phyloP scores from a whole-genome alignment of 2,888 invertebrate species.

The Opisthograptis luteolata region DNA sequence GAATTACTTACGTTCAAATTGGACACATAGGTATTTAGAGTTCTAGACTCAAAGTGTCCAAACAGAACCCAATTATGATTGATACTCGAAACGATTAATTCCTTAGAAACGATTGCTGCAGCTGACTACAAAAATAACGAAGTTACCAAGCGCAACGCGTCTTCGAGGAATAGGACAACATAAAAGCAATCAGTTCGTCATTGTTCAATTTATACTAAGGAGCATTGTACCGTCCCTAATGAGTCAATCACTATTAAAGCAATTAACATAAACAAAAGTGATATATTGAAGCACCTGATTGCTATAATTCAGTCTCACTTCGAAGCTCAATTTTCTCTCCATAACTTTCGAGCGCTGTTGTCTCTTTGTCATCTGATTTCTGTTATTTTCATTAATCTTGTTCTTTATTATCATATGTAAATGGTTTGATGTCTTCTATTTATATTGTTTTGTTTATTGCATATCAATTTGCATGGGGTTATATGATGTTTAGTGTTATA shows the following conservation, averaged over 20 bases:
- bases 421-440: constrained; percentile 30
- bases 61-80: too few species aligned
- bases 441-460: not conserved
- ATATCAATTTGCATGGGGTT: not conserved
- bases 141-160: too few species aligned
- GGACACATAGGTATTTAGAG: too few species aligned
- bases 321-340: constrained; percentile 50
- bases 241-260: constrained; percentile 6
- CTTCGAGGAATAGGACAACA: not conserved
- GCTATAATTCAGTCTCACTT: constrained; percentile 53
- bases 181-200: not conserved
- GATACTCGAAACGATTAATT: too few species aligned
- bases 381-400: constrained; percentile 59
- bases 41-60: too few species aligned
- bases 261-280: constrained; percentile 30
- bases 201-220: not conserved
- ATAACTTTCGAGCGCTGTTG: constrained; percentile 61
- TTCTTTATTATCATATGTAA: constrained; percentile 65
- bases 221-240: not conserved
- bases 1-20: too few species aligned
- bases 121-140: too few species aligned
- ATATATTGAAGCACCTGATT: constrained; percentile 50
- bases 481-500: too few species aligned
- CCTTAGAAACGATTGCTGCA: too few species aligned
- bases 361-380: constrained; percentile 63